Percentiles rank a stretch among this genome's conserved stretches.
These are phyloP conservation scores for Drosophila guanche DNA, from an alignment of 1,140 invertebrate species.

Conservation along the genomic window DNA sequence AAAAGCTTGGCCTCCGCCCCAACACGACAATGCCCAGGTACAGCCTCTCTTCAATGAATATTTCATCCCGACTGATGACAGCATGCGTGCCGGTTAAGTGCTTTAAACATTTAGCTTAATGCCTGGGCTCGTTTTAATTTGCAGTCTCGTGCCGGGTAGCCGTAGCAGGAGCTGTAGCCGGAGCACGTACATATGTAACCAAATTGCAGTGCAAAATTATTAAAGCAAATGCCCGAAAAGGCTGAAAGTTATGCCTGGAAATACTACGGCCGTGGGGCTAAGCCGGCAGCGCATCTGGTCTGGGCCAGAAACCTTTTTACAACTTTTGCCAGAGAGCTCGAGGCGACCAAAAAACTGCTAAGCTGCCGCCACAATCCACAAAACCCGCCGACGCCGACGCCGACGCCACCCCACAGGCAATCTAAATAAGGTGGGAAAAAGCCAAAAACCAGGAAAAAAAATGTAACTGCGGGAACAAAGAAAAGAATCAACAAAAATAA, in stretches of 20 bases:
- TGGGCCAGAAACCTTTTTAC: conserved; percentile 69
- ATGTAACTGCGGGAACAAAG: conserved; percentile 13
- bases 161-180: background rate
- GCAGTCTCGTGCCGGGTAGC: conserved; percentile 1
- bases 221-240: conserved; percentile 38
- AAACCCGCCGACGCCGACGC: conserved; percentile 8
- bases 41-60: conserved; percentile 51
- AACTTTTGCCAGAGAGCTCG: conserved; percentile 61
- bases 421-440: conserved; percentile 69
- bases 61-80: conserved; percentile 52
- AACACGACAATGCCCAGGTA: conserved; percentile 17
- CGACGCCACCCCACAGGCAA: conserved; percentile 20
- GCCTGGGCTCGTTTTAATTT: conserved; percentile 67
- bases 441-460: conserved; percentile 35
- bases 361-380: conserved; percentile 31
- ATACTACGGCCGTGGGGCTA: conserved; percentile 5
- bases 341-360: conserved; percentile 42
- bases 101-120: conserved; percentile 76
- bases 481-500: background rate
- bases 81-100: conserved; percentile 68
- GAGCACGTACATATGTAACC: conserved; percentile 63
- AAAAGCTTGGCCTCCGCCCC: conserved; percentile 51
- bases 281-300: conserved; percentile 63
- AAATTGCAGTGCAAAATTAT: conserved; percentile 66
- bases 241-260: conserved; percentile 35